Base-by-base conservation (phyloP, 2,113 vertebrate genomes). In the Albula glossodonta region DNA sequence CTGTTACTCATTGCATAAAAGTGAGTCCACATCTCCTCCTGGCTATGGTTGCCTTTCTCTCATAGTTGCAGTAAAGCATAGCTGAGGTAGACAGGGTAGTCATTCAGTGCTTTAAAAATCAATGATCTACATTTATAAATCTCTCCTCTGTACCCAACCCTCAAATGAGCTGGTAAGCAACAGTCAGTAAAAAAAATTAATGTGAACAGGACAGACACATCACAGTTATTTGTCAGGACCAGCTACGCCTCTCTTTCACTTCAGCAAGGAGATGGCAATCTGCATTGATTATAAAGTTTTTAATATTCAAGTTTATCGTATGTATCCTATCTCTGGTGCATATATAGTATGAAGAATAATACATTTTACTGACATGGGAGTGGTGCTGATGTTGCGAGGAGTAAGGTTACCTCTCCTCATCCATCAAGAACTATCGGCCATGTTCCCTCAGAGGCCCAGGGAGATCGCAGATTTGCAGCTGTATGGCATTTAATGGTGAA, bases 41-140 rank as follows among this genome's bases (percentile, higher is more conserved):
- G 56, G 11, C 11, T 60, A 60, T 60, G 56, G 56, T 10, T 66
- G n/a, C 4, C 63, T 70, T 8, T 22, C 13, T 70, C 19, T n/a
- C 83, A 78, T 48, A 56, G 53, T 56, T 51, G 79, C 51, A 12
- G 25, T n/a, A 85, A 41, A 51, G 48, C 78, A 85, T 49, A n/a
- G 17, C 80, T 31, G 19, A 56, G 50, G 51, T 52, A 52, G 31
- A 12, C 4, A 31, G 70, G 49, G 74, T 84, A 84, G 51, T 56
- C 74, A 17, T 25, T 50, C 56, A 79, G 77, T 57, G 52, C 31
- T 78, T 60, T 10, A 5, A 19, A 60, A 80, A 56, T 84, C 74
- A 80, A 49, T 41, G 22, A 52, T 85, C 52, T 56, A 17, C 70
- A 77, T 84, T 84, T 70, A 83, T 41, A 70, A 83, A 83, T 6